Evolutionary conservation across 2,113 vertebrate genomes (phyloP).

Genomic region (Tyto alba): DNA sequence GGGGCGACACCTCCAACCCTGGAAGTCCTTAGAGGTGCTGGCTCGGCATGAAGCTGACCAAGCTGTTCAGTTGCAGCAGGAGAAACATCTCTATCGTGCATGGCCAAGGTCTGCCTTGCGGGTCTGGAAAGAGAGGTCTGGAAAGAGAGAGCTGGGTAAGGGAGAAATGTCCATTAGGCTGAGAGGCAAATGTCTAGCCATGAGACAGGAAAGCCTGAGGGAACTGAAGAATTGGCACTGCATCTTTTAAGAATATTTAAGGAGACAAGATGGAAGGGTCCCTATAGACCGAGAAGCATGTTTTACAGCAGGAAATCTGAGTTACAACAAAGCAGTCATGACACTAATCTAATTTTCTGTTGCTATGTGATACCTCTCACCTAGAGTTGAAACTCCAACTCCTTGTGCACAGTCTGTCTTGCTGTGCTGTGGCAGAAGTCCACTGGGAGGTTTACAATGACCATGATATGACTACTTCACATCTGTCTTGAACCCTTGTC

Average conservation of each 20-base stretch:
- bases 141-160: not conserved
- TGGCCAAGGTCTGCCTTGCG: not conserved
- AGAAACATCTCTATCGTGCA: not conserved
- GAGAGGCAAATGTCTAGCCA: not conserved
- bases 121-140: not conserved
- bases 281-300: not conserved
- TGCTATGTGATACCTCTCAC: not conserved
- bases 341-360: not conserved
- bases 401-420: not conserved
- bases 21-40: not conserved
- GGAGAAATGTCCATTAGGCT: not conserved
- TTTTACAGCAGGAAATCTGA: not conserved
- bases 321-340: not conserved
- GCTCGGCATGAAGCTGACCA: accelerated
- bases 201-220: not conserved
- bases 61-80: not conserved
- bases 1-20: not conserved
- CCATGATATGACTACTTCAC: not conserved
- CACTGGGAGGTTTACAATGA: not conserved
- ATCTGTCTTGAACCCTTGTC: not conserved
- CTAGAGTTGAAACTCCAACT: not conserved
- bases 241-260: not conserved
- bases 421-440: not conserved
- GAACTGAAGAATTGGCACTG: not conserved
- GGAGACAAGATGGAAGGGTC: not conserved